Percentiles rank a stretch among this genome's conserved stretches.
These are phyloP conservation scores for Arvicola amphibius DNA, from an alignment of 2,797 vertebrate species.

Conservation along the genomic window DNA sequence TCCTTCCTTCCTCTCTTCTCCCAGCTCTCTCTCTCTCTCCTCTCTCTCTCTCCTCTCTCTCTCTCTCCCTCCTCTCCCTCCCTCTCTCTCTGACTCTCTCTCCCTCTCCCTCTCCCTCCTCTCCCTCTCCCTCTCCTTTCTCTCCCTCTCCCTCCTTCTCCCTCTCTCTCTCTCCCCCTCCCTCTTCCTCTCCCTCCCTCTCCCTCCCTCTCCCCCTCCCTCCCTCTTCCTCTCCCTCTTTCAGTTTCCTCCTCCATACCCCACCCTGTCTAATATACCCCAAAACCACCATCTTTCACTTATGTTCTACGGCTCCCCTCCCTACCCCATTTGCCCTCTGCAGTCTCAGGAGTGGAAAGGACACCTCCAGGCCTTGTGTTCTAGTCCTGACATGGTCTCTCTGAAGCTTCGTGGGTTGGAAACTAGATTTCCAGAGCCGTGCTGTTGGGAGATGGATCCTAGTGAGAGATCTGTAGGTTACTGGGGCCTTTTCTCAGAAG, in stretches of 20 bases:
- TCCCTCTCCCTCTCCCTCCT: fast-evolving
- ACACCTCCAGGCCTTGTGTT: background rate
- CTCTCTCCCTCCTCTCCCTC: too few species aligned
- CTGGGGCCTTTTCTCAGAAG: background rate
- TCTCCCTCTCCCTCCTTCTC: too few species aligned
- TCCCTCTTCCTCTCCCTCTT: too few species aligned
- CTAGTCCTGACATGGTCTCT: background rate
- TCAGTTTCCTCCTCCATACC: background rate
- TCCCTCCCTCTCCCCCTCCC: too few species aligned
- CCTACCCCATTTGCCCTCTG: background rate
- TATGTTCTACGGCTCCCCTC: too few species aligned
- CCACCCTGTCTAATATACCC: too few species aligned
- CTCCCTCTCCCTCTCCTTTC: too few species aligned
- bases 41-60: too few species aligned
- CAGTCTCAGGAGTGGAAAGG: too few species aligned
- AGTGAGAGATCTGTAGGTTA: background rate
- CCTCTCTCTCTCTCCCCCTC: fast-evolving
- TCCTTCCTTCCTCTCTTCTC: background rate
- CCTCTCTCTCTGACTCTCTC: background rate
- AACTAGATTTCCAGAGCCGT: background rate
- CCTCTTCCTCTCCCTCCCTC: too few species aligned
- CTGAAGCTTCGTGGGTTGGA: background rate
- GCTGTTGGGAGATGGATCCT: background rate
- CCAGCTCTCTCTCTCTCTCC: fast-evolving
- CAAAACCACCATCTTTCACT: background rate